Percentiles rank a stretch among this genome's conserved stretches.
Conservation (phyloP, 2,888 invertebrate species). For the Conchocele bisecta region DNA sequence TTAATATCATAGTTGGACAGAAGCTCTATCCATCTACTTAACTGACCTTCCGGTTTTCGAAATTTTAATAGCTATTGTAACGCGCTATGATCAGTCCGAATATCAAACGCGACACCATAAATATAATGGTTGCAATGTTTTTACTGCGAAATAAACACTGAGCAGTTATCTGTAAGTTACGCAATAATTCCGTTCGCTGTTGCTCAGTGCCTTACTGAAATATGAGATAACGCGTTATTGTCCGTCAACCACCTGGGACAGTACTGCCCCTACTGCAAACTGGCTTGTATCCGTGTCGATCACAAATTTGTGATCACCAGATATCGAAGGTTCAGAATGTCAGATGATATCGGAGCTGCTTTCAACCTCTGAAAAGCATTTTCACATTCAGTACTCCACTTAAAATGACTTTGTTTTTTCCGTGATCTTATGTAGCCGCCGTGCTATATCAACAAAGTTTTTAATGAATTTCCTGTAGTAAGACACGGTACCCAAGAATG, state of each 20-base stretch:
- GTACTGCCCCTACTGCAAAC: background rate
- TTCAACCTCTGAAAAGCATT: background rate
- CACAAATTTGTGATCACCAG: too few relatives aligned
- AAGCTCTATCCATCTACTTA: background rate
- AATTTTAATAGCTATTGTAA: background rate
- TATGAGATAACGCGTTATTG: background rate
- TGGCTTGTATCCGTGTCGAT: background rate
- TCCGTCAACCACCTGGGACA: conserved; percentile 1
- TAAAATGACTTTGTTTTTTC: conserved; percentile 5
- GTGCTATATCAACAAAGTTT: background rate
- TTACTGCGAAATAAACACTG: background rate
- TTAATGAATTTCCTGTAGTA: conserved; percentile 5
- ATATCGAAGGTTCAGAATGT: background rate
- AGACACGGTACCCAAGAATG: background rate
- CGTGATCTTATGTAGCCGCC: background rate
- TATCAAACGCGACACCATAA: background rate
- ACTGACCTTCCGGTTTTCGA: background rate
- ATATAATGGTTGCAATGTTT: background rate
- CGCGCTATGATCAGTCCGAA: background rate
- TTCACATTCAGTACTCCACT: background rate
- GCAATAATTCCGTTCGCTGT: background rate
- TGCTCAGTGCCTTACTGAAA: conserved; percentile 7
- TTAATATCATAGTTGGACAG: background rate
- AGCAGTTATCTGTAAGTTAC: background rate
- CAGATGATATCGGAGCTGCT: background rate